Evolutionary conservation across 2,888 invertebrate genomes (phyloP).

Genomic region (Brachyptera risi): DNA sequence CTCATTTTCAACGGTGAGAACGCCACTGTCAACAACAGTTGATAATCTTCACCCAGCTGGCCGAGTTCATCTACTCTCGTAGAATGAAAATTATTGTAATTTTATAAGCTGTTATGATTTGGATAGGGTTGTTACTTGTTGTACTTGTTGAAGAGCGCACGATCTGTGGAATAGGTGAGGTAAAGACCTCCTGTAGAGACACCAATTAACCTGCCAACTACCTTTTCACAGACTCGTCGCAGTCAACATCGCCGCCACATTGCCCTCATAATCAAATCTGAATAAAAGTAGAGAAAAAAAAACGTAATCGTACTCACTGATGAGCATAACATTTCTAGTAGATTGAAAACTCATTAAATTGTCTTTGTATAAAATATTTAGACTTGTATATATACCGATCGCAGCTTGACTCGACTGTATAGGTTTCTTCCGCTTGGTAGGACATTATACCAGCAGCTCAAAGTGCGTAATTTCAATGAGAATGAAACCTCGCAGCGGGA

Average conservation of each 20-base stretch:
- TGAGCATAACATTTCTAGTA: neutral
- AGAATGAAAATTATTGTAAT: constrained; percentile 4
- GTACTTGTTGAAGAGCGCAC: neutral
- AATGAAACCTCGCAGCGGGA: neutral
- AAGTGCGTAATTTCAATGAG: constrained; percentile 13
- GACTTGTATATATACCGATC: neutral
- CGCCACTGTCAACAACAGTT: no score
- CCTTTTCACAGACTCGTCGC: neutral
- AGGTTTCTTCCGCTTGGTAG: neutral
- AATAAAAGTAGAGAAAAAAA: constrained; percentile 1
- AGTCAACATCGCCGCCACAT: constrained; percentile 21
- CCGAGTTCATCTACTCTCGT: neutral
- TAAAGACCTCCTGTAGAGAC: constrained; percentile 21
- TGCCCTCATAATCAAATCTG: neutral
- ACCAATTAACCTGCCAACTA: constrained; percentile 27
- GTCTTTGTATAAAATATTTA: neutral
- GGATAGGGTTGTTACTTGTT: neutral
- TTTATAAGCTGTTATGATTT: neutral
- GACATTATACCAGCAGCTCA: neutral
- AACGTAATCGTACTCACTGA: constrained; percentile 5
- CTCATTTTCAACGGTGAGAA: no score
- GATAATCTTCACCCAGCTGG: neutral
- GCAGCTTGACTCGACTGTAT: no score
- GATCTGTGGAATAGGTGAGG: neutral
- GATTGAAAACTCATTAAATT: constrained; percentile 8